phyloP scores from a whole-genome alignment of 2,113 vertebrate species.

The Actenoides lindsayi region DNA sequence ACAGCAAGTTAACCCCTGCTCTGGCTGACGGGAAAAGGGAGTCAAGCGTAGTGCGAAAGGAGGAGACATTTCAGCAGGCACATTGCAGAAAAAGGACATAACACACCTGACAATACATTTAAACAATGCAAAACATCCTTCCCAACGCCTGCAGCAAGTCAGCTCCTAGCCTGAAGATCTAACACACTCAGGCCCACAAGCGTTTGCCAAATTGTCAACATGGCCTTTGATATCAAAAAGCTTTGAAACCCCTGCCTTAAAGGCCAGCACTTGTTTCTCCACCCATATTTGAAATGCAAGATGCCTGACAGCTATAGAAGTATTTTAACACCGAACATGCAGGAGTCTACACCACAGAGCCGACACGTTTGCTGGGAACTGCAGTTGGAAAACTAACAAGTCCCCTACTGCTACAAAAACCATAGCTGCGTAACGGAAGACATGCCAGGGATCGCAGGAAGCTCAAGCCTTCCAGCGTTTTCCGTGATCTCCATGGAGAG shows the following conservation, averaged over 20 bases:
- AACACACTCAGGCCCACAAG: background rate
- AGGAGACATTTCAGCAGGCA: background rate
- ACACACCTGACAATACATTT: constrained; percentile 39
- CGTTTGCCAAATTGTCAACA: constrained; percentile 57
- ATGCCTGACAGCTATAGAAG: constrained; percentile 65
- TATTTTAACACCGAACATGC: constrained; percentile 55
- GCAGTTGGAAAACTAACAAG: constrained; percentile 67
- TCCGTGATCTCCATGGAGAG: constrained; percentile 28
- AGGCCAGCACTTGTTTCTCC: constrained; percentile 51
- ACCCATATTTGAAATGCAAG: constrained; percentile 61
- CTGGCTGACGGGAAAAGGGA: background rate
- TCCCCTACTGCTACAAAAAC: constrained; percentile 68
- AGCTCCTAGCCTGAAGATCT: constrained; percentile 47
- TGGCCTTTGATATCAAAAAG: constrained; percentile 52
- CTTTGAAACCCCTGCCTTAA: constrained; percentile 58
- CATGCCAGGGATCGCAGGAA: constrained; percentile 64
- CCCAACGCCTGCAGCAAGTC: constrained; percentile 1
- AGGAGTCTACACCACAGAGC: constrained; percentile 38
- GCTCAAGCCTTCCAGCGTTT: constrained; percentile 61
- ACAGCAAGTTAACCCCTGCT: constrained; percentile 1
- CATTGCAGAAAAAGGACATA: background rate
- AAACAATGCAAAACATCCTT: constrained; percentile 37
- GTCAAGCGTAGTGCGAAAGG: background rate
- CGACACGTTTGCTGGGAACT: constrained; percentile 36
- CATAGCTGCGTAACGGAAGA: constrained; percentile 52